Evolutionary conservation across 2,797 vertebrate species (phyloP), one percentile per base, ranked within the genome.

Genomic region (Esox masquinongy): DNA sequence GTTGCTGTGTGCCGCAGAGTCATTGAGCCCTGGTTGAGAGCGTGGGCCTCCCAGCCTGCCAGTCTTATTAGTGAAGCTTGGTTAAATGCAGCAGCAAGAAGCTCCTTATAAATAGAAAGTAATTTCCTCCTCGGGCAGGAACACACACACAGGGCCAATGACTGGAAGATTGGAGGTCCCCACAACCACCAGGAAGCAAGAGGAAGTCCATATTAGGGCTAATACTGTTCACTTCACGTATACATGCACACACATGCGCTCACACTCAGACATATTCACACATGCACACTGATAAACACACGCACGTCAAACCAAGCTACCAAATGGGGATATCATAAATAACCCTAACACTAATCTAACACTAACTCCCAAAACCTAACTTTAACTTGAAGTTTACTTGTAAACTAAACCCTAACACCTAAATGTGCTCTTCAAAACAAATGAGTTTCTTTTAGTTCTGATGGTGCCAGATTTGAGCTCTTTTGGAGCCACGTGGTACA

Each of bases 31-130:
- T 39, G 36, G 36, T 39, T 39, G 36, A 39, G 36, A 39, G 36
- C 36, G 7, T 39, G 36, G 36, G 36, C 36, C 36, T 39, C 74
- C 79, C n/a, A 77, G 77, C 80, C 72, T 80, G 77, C 47, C 74
- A 61, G 71, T 88, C 81, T 88, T 85, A 86, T 90, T 88, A 87
- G 79, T 84, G 74, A 85, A 83, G 85, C 87, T 88, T 86, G 83
- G 83, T 87, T 88, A 86, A 89, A 89, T 84, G 86, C 86, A 87
- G 84, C 78, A 39, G 36, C 36, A 39, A 39, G 36, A 39, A 86
- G 82, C 86, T 88, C 82, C 88, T 92, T 90, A 90, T 89, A 88
- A 89, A 90, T 90, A 88, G 88, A 88, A 87, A 83, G 77, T 78
- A 80, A 87, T 89, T 87, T 86, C 78, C 69, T 84, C 84, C 84